These are phyloP conservation scores for Dinothrombium tinctorium DNA, from an alignment of 1,140 invertebrate genomes.

Conservation along the genomic window DNA sequence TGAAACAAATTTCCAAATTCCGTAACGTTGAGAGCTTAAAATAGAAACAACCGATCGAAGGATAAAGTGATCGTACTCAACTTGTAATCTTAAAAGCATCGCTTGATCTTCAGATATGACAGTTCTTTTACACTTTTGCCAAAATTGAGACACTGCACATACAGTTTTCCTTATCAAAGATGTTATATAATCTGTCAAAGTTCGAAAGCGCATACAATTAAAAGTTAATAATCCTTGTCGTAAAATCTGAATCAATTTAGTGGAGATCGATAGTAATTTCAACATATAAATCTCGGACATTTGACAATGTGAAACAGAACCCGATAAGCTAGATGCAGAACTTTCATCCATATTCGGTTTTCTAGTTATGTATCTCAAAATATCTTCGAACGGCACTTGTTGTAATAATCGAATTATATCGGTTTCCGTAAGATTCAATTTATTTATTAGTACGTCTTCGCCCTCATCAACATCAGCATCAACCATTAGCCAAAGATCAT, in stretches of 20 bases:
- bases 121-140: slow-evolving; percentile 8
- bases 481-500: slow-evolving; percentile 7
- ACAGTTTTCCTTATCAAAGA: slow-evolving; percentile 9
- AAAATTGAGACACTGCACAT: slow-evolving; percentile 6
- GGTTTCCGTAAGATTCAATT: slow-evolving; percentile 7
- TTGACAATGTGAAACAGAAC: background rate
- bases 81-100: slow-evolving; percentile 11
- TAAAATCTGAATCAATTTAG: slow-evolving; percentile 10
- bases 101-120: slow-evolving; percentile 8
- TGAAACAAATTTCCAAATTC: slow-evolving; percentile 12
- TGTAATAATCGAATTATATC: slow-evolving; percentile 10
- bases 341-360: no score
- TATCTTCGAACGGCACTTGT: slow-evolving; percentile 10
- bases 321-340: no score
- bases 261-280: slow-evolving; percentile 10
- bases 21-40: slow-evolving; percentile 7
- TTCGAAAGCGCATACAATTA: slow-evolving; percentile 11
- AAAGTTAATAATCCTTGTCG: slow-evolving; percentile 9
- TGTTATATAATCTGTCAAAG: slow-evolving; percentile 10
- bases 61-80: slow-evolving; percentile 14
- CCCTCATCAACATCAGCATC: slow-evolving; percentile 6
- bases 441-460: slow-evolving; percentile 6
- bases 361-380: slow-evolving; percentile 7
- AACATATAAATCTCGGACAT: slow-evolving; percentile 9
- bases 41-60: slow-evolving; percentile 11